Conservation (phyloP, 2,797 vertebrate species). For the Thaleichthys pacificus region DNA sequence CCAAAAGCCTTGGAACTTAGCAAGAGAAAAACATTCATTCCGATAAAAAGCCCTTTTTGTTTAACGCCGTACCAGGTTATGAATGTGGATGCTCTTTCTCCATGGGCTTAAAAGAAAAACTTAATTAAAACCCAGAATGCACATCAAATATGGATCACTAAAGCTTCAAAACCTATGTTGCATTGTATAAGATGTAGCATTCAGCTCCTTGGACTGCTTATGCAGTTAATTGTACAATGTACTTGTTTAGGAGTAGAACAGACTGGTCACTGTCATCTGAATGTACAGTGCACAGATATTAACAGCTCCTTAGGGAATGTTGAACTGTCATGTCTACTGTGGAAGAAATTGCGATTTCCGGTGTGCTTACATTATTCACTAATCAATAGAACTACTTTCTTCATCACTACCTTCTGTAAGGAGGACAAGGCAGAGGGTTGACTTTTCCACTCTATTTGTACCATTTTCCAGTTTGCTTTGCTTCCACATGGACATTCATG, state of each 20-base stretch:
- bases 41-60: slow-evolving; percentile 43
- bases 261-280: no score
- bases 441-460: not conserved
- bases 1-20: slow-evolving; percentile 29
- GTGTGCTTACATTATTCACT: no score
- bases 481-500: not conserved
- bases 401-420: no score
- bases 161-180: slow-evolving; percentile 51
- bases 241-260: no score
- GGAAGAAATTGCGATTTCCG: no score
- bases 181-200: not conserved
- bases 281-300: no score
- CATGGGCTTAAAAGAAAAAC: slow-evolving; percentile 42
- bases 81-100: slow-evolving; percentile 41
- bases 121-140: slow-evolving; percentile 19
- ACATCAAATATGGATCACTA: slow-evolving; percentile 43
- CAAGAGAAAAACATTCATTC: slow-evolving; percentile 48
- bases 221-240: no score
- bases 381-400: no score
- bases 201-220: no score
- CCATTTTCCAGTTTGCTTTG: not conserved
- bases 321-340: no score
- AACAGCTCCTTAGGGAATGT: no score
- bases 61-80: slow-evolving; percentile 26
- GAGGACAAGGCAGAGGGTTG: no score